Conservation (phyloP, 2,797 vertebrate genomes). For the Pangasius krempfi region DNA sequence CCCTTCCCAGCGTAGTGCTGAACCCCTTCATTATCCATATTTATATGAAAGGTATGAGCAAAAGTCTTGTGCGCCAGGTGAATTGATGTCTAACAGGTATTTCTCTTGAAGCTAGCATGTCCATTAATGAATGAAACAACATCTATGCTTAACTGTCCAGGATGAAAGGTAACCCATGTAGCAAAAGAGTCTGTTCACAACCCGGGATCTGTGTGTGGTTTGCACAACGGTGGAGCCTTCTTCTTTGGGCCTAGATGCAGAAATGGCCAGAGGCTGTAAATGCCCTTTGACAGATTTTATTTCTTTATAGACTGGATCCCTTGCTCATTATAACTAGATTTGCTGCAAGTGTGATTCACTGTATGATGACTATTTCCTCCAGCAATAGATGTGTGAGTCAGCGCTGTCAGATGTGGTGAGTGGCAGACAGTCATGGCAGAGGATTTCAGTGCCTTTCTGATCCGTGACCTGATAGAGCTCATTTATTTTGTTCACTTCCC, state of each 20-base stretch:
- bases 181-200: background rate
- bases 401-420: background rate
- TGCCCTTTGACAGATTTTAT: background rate
- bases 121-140: background rate
- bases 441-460: conserved; percentile 4
- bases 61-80: background rate
- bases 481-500: background rate
- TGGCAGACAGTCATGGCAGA: background rate
- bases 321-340: background rate
- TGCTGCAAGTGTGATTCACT: conserved; percentile 7
- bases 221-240: background rate
- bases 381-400: background rate
- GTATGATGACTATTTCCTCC: background rate
- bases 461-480: background rate
- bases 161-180: background rate
- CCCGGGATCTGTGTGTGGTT: background rate
- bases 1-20: background rate
- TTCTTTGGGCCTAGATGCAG: background rate
- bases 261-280: background rate
- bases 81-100: background rate
- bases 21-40: too few relatives aligned
- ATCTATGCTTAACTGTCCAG: background rate
- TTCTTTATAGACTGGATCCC: background rate
- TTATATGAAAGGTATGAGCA: background rate
- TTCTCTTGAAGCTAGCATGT: background rate